Evolutionary conservation across 2,888 invertebrate genomes (phyloP).

Genomic region (Phasia obesa): DNA sequence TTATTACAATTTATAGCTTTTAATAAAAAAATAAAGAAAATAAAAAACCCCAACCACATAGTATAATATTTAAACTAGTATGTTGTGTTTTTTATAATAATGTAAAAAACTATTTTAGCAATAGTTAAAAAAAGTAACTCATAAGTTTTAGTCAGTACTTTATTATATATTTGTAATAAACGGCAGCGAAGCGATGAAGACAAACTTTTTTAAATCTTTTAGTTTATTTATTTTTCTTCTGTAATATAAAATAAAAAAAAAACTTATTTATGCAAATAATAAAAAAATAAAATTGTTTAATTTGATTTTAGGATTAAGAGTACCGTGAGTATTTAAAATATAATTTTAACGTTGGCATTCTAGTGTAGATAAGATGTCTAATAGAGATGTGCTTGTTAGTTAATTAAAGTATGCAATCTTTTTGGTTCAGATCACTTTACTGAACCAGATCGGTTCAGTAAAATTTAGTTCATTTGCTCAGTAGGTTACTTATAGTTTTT

Average conservation of each 20-base stretch:
- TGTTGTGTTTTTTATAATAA: conserved; percentile 56
- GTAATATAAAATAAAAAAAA: conserved; percentile 21
- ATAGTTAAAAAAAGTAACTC: conserved; percentile 64
- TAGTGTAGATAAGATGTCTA: too few species aligned
- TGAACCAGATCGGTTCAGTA: too few species aligned
- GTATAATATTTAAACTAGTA: conserved; percentile 57
- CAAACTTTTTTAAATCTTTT: conserved; percentile 43
- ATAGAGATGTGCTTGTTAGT: too few species aligned
- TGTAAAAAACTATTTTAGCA: conserved; percentile 42
- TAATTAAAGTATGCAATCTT: too few species aligned
- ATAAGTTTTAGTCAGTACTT: conserved; percentile 65
- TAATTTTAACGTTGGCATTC: too few species aligned
- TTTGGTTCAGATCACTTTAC: too few species aligned
- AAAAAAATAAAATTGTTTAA: too few species aligned
- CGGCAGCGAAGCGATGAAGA: conserved; percentile 69
- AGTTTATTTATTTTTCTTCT: conserved; percentile 45
- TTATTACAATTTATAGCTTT: conserved; percentile 65
- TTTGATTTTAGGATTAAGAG: too few species aligned
- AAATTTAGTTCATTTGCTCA: too few species aligned
- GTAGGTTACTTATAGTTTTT: too few species aligned
- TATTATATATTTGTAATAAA: conserved; percentile 64
- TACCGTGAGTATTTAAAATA: too few species aligned
- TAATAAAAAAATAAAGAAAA: conserved; percentile 24
- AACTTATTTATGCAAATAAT: too few species aligned
- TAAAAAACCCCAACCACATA: conserved; percentile 27